These are phyloP conservation scores for Gnathonemus echidnorhynchus DNA, from an alignment of 2,113 vertebrate genomes.

Conservation along the genomic window DNA sequence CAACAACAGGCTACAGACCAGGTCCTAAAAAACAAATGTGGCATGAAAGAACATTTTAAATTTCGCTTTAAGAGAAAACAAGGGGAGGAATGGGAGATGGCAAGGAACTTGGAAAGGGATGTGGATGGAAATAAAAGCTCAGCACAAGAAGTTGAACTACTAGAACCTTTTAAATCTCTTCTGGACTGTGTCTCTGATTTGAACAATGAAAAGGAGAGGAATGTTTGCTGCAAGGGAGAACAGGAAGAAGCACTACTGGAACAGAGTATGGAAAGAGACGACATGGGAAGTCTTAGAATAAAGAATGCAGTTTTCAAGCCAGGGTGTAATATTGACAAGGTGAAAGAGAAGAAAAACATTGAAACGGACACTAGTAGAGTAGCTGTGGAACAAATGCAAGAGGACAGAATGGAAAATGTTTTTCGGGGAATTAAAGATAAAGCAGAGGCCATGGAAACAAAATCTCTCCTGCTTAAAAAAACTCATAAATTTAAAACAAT, in stretches of 20 bases:
- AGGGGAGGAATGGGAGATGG: slow-evolving; percentile 62
- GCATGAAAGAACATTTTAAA: slow-evolving; percentile 48
- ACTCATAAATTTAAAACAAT: neutral
- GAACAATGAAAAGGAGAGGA: slow-evolving; percentile 60
- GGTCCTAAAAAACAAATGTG: slow-evolving; percentile 9
- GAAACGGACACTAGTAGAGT: neutral
- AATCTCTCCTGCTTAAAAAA: neutral
- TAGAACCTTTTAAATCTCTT: slow-evolving; percentile 61
- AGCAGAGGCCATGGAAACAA: neutral
- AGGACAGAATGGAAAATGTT: neutral
- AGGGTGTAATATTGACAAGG: slow-evolving; percentile 17
- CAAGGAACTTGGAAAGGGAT: slow-evolving; percentile 25
- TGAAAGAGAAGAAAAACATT: neutral
- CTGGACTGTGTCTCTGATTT: slow-evolving; percentile 60
- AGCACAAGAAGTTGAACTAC: neutral
- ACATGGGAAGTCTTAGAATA: slow-evolving; percentile 26
- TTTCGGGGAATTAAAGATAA: neutral
- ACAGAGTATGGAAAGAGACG: slow-evolving; percentile 47
- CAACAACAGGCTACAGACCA: neutral
- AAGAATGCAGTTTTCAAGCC: slow-evolving; percentile 21
- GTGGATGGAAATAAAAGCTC: slow-evolving; percentile 26
- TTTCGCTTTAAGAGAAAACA: slow-evolving; percentile 59
- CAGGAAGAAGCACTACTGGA: slow-evolving; percentile 41
- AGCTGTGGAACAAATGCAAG: slow-evolving; percentile 15
- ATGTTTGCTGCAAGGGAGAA: slow-evolving; percentile 47